Evolutionary conservation across 2,113 vertebrate species (phyloP), one percentile per base, ranked within the genome.

Genomic region (Cettia cetti): DNA sequence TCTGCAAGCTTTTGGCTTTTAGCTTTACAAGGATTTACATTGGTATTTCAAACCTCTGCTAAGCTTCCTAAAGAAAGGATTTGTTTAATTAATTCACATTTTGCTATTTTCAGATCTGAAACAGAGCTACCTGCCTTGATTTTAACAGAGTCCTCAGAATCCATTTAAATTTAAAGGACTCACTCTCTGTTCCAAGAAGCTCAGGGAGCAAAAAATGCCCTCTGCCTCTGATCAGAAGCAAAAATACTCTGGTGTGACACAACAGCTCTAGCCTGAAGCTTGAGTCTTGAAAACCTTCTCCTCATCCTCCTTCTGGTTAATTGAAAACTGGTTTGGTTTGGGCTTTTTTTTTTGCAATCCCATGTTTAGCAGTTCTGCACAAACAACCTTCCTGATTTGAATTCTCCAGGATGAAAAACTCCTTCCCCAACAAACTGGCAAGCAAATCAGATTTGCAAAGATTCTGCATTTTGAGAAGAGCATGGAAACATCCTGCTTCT

Each of bases 1-100:
- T 52, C 66, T 72, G 61, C 30, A 66, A 23, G 47, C 21, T 93
- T 92, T 64, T 59, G 37, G 42, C 22, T 89, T 44, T 53, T 24
- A 81, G 47, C 64, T 86, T 89, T 90, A 49, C 28, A 71, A 59
- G 76, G 76, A 93, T 94, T 95, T 95, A n/a, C 50, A 69, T 80
- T 53, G 77, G 33, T 71, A 72, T 82, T 82, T 93, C 79, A 93
- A 95, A 83, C 5, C 5, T 68, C 79, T 30, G 22, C 14, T 95
- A 92, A 95, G 64, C 88, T 68, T 91, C 74, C 86, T 61, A 59
- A 78, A 64, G 40, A 70, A 54, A 64, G 52, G 56, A 90, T 83
- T 94, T 87, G 44, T n/a, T 80, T 27, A 71, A 82, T 91, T 84
- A 84, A 64, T 81, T 89, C n/a, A 71, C 26, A 82, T 54, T 92